phyloP scores from a whole-genome alignment of 2,113 vertebrate genomes.

The Piaya cayana region DNA sequence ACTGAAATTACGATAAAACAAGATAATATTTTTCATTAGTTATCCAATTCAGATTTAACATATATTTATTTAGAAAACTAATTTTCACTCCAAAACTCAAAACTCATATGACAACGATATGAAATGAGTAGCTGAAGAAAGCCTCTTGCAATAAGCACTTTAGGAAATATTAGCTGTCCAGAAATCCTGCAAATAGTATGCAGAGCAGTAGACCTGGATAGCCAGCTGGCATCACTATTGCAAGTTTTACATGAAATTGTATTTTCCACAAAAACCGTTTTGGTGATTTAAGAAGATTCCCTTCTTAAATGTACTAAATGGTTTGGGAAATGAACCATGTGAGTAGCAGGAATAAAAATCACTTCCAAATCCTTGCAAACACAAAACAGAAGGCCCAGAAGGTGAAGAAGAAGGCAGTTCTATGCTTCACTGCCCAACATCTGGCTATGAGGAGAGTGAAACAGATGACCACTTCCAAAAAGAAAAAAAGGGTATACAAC shows the following conservation, averaged over 20 bases:
- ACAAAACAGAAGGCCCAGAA: background rate
- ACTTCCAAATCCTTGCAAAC: background rate
- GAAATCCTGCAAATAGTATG: background rate
- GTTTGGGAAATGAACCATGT: constrained; percentile 24
- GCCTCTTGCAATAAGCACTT: background rate
- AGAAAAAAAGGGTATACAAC: background rate
- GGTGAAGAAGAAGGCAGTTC: background rate
- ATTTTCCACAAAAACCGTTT: background rate
- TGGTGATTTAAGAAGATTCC: background rate
- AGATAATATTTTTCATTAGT: background rate
- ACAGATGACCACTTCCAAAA: background rate
- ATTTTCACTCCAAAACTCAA: background rate
- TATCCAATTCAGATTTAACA: background rate
- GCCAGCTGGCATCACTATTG: constrained; percentile 23
- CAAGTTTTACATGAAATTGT: background rate
- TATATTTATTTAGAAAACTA: background rate
- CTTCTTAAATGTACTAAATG: background rate
- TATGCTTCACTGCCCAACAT: constrained; percentile 31
- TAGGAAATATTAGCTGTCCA: background rate
- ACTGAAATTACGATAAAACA: background rate
- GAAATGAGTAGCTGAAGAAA: background rate
- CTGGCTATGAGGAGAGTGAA: constrained; percentile 12
- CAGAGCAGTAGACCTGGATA: background rate
- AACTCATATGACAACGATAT: background rate
- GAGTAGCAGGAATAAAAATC: constrained; percentile 12